A percentile compares a stretch with the other conserved stretches of the same genome.
Evolutionary conservation across 2,888 invertebrate genomes (phyloP).

Genomic region (Archips crataeganus): DNA sequence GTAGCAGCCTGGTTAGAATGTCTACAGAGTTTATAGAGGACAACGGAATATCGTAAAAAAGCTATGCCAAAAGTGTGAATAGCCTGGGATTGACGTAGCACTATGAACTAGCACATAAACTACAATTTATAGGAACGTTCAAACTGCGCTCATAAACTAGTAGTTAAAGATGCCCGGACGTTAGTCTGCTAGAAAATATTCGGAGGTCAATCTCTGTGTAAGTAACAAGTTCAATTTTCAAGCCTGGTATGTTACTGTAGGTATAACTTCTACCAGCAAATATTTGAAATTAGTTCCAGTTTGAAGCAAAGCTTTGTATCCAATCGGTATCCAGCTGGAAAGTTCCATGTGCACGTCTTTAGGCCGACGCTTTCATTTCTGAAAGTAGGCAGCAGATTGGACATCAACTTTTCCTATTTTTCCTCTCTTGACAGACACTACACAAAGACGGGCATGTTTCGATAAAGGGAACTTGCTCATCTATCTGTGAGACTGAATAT

Average conservation of each 20-base stretch:
- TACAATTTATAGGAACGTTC: constrained; percentile 62
- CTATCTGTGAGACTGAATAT: constrained; percentile 56
- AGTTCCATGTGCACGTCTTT: constrained; percentile 60
- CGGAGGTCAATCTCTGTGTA: not conserved
- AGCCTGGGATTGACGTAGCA: constrained; percentile 59
- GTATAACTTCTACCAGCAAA: constrained; percentile 45
- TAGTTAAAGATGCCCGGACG: constrained; percentile 58
- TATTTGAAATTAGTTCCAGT: constrained; percentile 49
- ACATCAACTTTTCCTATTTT: constrained; percentile 75
- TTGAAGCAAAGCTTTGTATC: constrained; percentile 51
- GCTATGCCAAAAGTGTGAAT: constrained; percentile 59
- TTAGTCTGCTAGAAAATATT: constrained; percentile 48
- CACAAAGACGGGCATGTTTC: constrained; percentile 68
- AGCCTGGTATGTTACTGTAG: not conserved
- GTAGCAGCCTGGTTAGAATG: not conserved
- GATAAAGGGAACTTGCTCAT: constrained; percentile 57
- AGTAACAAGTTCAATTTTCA: constrained; percentile 6
- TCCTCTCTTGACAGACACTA: constrained; percentile 62
- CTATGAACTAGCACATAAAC: constrained; percentile 66
- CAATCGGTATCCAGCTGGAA: constrained; percentile 46
- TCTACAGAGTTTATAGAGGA: constrained; percentile 29
- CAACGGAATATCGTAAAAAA: constrained; percentile 50
- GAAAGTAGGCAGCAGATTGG: constrained; percentile 74
- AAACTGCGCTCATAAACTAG: constrained; percentile 66
- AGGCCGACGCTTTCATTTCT: constrained; percentile 68